Conservation (phyloP, 2,797 vertebrate genomes). For the Enteromius thamalakanensis region DNA sequence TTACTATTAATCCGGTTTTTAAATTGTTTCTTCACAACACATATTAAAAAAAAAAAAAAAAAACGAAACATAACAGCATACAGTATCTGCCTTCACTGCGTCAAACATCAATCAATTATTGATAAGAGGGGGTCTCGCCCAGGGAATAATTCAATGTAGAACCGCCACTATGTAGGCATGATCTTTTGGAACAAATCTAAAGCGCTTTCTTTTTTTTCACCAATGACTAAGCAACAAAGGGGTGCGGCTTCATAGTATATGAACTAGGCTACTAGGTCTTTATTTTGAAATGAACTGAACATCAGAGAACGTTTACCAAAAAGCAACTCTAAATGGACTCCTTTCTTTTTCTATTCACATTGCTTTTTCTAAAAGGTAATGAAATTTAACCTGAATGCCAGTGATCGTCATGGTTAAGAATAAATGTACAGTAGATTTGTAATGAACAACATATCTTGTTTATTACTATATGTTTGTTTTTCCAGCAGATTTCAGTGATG, state of each 20-base stretch:
- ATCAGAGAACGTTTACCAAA: background rate
- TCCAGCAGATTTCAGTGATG: slow-evolving; percentile 44
- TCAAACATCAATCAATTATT: too few species aligned
- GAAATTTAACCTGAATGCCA: background rate
- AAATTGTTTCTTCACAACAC: too few species aligned
- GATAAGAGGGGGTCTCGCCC: too few species aligned
- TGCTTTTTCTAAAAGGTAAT: slow-evolving; percentile 27
- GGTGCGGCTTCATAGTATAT: background rate
- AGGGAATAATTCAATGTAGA: too few species aligned
- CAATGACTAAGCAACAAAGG: slow-evolving; percentile 1
- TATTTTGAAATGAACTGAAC: background rate
- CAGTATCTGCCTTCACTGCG: too few species aligned
- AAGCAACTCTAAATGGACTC: slow-evolving; percentile 7
- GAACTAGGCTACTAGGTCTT: background rate
- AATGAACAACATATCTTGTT: background rate
- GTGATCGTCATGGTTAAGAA: background rate
- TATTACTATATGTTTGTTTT: slow-evolving; percentile 10
- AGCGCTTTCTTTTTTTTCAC: background rate
- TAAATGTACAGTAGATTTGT: background rate
- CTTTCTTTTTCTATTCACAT: background rate
- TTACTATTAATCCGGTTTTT: too few species aligned
- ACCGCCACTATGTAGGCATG: too few species aligned
- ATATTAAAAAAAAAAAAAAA: too few species aligned
- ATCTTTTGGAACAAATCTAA: background rate
- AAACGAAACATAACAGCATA: too few species aligned